A percentile compares a stretch with the other conserved stretches of the same genome.
These are phyloP conservation scores for Progne subis DNA, from an alignment of 2,113 vertebrate genomes.

Conservation along the genomic window DNA sequence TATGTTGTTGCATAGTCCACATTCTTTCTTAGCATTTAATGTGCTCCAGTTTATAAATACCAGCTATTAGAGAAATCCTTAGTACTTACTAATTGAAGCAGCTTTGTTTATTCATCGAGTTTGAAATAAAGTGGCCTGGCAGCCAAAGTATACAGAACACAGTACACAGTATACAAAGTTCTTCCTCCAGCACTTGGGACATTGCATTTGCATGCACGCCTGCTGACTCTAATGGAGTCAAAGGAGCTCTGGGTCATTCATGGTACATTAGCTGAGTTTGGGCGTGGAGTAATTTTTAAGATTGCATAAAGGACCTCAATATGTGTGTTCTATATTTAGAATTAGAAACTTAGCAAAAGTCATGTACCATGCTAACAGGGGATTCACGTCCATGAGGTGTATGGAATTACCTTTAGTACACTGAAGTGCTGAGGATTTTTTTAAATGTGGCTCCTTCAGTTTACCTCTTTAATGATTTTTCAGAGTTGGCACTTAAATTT, in stretches of 20 bases:
- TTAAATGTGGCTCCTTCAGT: background rate
- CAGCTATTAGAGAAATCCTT: background rate
- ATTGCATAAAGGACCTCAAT: background rate
- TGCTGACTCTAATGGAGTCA: background rate
- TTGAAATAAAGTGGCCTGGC: background rate
- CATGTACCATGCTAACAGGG: background rate
- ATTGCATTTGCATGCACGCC: background rate
- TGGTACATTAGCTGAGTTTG: background rate
- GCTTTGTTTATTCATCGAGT: background rate
- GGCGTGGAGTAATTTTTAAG: slow-evolving; percentile 8
- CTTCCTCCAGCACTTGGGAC: background rate
- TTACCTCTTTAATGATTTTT: background rate
- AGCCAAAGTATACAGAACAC: background rate
- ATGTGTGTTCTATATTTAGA: background rate
- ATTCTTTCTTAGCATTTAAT: background rate
- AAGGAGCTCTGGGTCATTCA: background rate
- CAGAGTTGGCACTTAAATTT: background rate
- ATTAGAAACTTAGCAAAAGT: background rate
- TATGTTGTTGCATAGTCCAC: background rate
- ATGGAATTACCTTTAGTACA: background rate
- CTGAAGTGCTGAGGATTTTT: background rate
- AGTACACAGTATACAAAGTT: background rate
- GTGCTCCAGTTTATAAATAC: background rate
- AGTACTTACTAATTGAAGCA: background rate
- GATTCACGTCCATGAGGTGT: background rate